Conservation (phyloP, 64 coral and sea anemone species). For the Montipora cactus region DNA sequence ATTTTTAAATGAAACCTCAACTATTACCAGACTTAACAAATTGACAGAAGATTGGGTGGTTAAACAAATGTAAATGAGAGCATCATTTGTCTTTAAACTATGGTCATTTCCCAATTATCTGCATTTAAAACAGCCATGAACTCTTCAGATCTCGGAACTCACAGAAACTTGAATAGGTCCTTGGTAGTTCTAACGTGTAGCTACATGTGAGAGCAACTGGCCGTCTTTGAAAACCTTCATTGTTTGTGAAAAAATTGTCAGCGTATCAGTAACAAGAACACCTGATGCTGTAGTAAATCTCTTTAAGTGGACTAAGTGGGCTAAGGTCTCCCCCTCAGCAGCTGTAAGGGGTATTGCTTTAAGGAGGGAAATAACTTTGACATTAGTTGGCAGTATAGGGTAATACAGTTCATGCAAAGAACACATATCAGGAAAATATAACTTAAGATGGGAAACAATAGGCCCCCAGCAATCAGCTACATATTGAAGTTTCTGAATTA, state of each 20-base stretch:
- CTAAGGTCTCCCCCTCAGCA: too few relatives aligned
- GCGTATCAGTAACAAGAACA: slow-evolving; percentile 39
- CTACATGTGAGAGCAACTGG: slow-evolving; percentile 58
- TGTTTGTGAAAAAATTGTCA: slow-evolving; percentile 62
- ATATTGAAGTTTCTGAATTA: too few relatives aligned
- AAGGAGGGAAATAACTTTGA: too few relatives aligned
- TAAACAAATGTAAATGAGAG: neutral
- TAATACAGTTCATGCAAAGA: too few relatives aligned
- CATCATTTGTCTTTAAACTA: slow-evolving; percentile 1
- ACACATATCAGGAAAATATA: too few relatives aligned
- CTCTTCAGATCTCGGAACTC: slow-evolving; percentile 49
- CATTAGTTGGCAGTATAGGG: too few relatives aligned
- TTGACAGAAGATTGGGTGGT: neutral
- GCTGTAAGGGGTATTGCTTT: too few relatives aligned
- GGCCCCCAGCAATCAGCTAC: too few relatives aligned
- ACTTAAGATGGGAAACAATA: too few relatives aligned
- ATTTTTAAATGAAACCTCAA: too few relatives aligned
- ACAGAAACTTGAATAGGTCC: slow-evolving; percentile 47
- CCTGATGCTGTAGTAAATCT: too few relatives aligned
- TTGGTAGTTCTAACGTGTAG: slow-evolving; percentile 30
- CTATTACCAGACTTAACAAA: neutral
- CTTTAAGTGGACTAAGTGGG: too few relatives aligned
- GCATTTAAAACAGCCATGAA: slow-evolving; percentile 36
- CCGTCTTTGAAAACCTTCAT: slow-evolving; percentile 34
- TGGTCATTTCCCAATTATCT: slow-evolving; percentile 39